Conservation (phyloP, 2,888 invertebrate genomes). For the Panopea generosa region DNA sequence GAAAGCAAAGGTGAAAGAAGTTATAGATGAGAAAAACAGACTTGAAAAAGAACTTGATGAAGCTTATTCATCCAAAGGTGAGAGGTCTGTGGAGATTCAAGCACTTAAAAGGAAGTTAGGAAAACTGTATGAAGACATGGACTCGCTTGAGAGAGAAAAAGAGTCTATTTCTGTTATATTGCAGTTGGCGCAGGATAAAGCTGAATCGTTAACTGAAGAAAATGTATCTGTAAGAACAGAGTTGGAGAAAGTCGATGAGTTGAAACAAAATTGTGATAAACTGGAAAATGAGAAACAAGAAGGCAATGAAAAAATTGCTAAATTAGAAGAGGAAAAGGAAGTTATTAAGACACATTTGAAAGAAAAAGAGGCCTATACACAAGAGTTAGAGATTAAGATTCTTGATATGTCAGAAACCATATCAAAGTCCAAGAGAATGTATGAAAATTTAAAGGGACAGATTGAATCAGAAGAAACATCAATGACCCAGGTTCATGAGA, state of each 20-base stretch:
- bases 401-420: constrained; percentile 74
- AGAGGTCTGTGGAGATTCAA: constrained; percentile 68
- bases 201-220: constrained; percentile 68
- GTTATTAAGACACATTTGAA: constrained; percentile 54
- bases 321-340: constrained; percentile 29
- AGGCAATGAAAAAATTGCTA: constrained; percentile 25
- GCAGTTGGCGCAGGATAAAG: constrained; percentile 75
- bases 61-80: constrained; percentile 69
- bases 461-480: constrained; percentile 58
- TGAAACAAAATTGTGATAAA: constrained; percentile 32
- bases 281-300: constrained; percentile 47
- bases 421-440: constrained; percentile 69
- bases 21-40: constrained; percentile 57
- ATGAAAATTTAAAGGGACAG: constrained; percentile 68
- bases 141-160: constrained; percentile 75
- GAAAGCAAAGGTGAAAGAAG: constrained; percentile 52
- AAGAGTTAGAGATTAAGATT: constrained; percentile 76
- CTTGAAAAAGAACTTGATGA: constrained; percentile 55
- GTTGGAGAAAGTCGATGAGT: constrained; percentile 31
- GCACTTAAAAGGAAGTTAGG: constrained; percentile 64
- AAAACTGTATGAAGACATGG: constrained; percentile 65
- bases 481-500: constrained; percentile 48
- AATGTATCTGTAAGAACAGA: constrained; percentile 52
- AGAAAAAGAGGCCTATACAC: constrained; percentile 72
- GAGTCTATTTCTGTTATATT: constrained; percentile 74